Evolutionary conservation across 2,113 vertebrate species (phyloP).

Genomic region (Heliornis fulica): DNA sequence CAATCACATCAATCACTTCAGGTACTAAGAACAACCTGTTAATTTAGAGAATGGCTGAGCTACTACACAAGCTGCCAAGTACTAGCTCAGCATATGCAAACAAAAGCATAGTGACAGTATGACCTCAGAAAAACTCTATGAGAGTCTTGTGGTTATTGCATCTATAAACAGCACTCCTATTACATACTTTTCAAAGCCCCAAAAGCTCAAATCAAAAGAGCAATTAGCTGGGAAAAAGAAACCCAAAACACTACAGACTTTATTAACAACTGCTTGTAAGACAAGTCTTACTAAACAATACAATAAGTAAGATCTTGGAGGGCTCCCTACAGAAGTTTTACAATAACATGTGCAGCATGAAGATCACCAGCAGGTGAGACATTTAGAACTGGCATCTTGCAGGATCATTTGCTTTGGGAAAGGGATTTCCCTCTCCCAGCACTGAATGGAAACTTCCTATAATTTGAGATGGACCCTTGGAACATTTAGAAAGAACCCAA

Average conservation of each 20-base stretch:
- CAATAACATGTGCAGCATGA: background rate
- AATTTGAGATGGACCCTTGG: background rate
- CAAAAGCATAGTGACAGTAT: constrained; percentile 18
- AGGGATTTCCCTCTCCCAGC: background rate
- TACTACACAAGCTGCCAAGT: constrained; percentile 1
- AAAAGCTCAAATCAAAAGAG: background rate
- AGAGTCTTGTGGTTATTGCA: constrained; percentile 12
- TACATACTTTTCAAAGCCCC: background rate
- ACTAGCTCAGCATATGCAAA: background rate
- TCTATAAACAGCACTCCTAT: background rate
- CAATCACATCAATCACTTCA: background rate
- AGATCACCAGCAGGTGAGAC: background rate
- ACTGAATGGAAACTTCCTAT: background rate
- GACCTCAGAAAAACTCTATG: constrained; percentile 27
- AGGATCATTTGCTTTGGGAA: background rate
- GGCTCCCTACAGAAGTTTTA: background rate
- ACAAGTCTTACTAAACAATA: background rate
- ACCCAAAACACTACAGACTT: background rate
- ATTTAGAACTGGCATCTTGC: too few relatives aligned
- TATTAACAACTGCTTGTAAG: background rate
- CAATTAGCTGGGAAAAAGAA: background rate
- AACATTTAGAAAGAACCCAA: background rate
- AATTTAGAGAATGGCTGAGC: constrained; percentile 19
- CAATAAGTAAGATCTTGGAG: background rate
- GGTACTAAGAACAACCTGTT: background rate